Percentiles rank a stretch among this genome's conserved stretches.
Conservation (phyloP, 1,140 invertebrate species). For the Anastrepha ludens region DNA sequence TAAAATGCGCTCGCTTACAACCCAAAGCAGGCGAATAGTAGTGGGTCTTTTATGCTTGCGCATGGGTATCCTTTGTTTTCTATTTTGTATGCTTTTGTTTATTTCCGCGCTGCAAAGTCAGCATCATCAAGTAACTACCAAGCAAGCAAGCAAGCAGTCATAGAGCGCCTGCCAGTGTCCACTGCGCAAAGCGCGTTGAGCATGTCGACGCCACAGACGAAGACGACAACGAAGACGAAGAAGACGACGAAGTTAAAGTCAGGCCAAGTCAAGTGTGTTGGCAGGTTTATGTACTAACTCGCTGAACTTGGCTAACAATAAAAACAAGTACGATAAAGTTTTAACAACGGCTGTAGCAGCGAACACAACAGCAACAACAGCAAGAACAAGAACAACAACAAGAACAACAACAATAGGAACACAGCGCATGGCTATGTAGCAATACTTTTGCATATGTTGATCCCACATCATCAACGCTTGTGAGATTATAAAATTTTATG, state of each 20-base stretch:
- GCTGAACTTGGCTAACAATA: conserved; percentile 42
- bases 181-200: background rate
- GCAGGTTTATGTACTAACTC: conserved; percentile 45
- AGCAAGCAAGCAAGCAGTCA: background rate
- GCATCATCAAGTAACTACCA: background rate
- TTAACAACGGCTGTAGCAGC: conserved; percentile 36
- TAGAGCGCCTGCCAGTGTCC: background rate
- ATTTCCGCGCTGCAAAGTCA: conserved; percentile 14
- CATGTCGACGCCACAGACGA: background rate
- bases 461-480: conserved; percentile 56
- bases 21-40: background rate
- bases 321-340: conserved; percentile 41
- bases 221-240: background rate
- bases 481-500: conserved; percentile 59
- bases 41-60: background rate
- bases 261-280: conserved; percentile 50
- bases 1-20: conserved; percentile 8
- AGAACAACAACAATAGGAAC: background rate
- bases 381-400: background rate
- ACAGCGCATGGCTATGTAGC: conserved; percentile 2
- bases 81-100: background rate
- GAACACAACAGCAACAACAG: background rate
- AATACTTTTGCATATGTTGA: conserved; percentile 44
- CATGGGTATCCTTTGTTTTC: background rate
- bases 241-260: background rate